Conservation (phyloP, 2,113 vertebrate genomes). For the Cacatua alba region DNA sequence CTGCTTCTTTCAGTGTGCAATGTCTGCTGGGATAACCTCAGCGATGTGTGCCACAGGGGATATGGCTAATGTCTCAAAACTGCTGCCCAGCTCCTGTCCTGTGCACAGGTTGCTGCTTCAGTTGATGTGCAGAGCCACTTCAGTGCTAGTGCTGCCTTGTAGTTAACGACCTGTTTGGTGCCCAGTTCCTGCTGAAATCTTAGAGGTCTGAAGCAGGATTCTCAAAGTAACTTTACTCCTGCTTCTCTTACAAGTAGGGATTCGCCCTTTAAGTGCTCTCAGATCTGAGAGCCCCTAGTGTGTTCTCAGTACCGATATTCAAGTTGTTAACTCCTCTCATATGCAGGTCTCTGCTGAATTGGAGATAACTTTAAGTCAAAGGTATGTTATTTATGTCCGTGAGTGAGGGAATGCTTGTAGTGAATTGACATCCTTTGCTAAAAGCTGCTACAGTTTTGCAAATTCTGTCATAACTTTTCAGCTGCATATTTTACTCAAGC, state of each 20-base stretch:
- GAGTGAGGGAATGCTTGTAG: not conserved
- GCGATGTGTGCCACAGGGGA: rapidly evolving
- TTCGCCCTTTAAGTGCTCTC: not conserved
- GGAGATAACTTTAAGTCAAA: not conserved
- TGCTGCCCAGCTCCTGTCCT: not conserved
- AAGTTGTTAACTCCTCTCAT: not conserved
- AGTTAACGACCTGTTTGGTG: not conserved
- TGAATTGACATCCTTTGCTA: not conserved
- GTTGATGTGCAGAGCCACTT: not conserved
- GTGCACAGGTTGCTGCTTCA: not conserved
- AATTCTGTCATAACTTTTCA: not conserved
- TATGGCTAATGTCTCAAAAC: rapidly evolving
- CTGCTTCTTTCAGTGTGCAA: not conserved
- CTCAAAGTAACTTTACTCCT: not conserved
- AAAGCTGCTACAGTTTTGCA: not conserved
- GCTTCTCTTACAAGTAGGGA: not conserved
- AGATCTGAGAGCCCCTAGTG: not conserved
- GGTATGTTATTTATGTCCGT: not conserved
- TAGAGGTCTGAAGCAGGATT: not conserved
- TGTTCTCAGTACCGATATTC: not conserved
- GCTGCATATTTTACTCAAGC: not conserved
- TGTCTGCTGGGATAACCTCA: not conserved
- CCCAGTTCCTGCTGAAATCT: not conserved
- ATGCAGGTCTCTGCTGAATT: not conserved
- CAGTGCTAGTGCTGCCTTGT: not conserved